Conservation (phyloP, 2,888 invertebrate genomes). For the Xiphydria camelus region DNA sequence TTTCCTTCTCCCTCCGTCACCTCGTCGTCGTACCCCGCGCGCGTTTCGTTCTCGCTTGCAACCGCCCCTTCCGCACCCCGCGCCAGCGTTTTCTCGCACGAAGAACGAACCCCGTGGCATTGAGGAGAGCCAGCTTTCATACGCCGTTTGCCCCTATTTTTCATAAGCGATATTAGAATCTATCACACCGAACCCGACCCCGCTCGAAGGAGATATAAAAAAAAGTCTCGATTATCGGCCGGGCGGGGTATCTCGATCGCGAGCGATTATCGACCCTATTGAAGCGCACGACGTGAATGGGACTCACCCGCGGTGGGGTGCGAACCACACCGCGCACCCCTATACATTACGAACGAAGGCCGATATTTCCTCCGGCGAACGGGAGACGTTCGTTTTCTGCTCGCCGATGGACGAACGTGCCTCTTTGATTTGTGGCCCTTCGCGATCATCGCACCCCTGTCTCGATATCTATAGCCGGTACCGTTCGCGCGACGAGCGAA, state of each 20-base stretch:
- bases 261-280: conserved; percentile 46
- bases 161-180: conserved; percentile 45
- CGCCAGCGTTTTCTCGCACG: conserved; percentile 8
- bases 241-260: conserved; percentile 37
- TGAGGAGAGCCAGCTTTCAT: conserved; percentile 32
- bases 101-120: conserved; percentile 24
- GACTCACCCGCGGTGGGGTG: conserved; percentile 13
- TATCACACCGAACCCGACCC: conserved; percentile 35
- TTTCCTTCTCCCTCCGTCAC: conserved; percentile 4
- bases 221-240: conserved; percentile 35
- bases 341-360: conserved; percentile 24
- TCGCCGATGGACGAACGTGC: too few species aligned
- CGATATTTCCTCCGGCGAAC: conserved; percentile 37
- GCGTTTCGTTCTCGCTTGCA: conserved; percentile 2
- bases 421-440: too few species aligned
- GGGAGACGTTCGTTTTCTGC: too few species aligned
- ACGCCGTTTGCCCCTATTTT: conserved; percentile 41
- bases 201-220: too few species aligned
- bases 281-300: conserved; percentile 35
- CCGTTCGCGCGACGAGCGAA: too few species aligned
- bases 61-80: not conserved
- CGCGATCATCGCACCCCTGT: too few species aligned
- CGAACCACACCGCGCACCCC: conserved; percentile 7
- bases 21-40: not conserved
- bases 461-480: too few species aligned